Evolutionary conservation across 2,888 invertebrate species (phyloP).

Genomic region (Globia sparganii): DNA sequence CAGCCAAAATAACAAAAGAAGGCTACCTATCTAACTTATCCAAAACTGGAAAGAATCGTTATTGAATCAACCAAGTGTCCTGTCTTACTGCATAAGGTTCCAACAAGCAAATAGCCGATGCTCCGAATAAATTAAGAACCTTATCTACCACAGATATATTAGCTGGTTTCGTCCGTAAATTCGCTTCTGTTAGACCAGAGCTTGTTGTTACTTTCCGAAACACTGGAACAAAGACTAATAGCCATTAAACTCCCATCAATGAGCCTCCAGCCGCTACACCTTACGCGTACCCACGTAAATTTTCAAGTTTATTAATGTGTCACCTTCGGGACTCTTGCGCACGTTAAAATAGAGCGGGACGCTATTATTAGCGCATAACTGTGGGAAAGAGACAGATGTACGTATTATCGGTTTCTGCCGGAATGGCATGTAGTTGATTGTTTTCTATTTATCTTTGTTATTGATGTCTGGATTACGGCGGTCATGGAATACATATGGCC

Average conservation of each 20-base stretch:
- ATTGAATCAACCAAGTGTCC: background rate
- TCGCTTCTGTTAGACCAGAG: background rate
- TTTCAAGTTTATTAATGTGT: constrained; percentile 76
- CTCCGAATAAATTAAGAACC: background rate
- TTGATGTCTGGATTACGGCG: constrained; percentile 52
- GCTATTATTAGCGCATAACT: constrained; percentile 72
- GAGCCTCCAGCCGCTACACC: constrained; percentile 46
- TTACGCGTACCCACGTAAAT: constrained; percentile 65
- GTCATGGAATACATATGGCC: constrained; percentile 55
- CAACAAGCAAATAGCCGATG: background rate
- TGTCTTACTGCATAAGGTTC: background rate
- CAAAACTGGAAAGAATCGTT: constrained; percentile 18
- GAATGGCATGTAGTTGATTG: constrained; percentile 62
- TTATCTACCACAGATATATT: background rate
- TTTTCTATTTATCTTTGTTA: constrained; percentile 65
- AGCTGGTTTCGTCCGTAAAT: background rate
- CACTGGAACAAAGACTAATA: constrained; percentile 6
- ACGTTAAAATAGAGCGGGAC: constrained; percentile 78
- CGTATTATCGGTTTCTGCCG: constrained; percentile 59
- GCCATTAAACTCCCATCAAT: constrained; percentile 56
- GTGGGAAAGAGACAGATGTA: constrained; percentile 70
- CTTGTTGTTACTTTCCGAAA: background rate
- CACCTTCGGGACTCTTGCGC: constrained; percentile 76
- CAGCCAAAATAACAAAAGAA: constrained; percentile 27
- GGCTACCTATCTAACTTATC: background rate